phyloP scores from a whole-genome alignment of 2,888 invertebrate genomes.

The Aricia artaxerxes region DNA sequence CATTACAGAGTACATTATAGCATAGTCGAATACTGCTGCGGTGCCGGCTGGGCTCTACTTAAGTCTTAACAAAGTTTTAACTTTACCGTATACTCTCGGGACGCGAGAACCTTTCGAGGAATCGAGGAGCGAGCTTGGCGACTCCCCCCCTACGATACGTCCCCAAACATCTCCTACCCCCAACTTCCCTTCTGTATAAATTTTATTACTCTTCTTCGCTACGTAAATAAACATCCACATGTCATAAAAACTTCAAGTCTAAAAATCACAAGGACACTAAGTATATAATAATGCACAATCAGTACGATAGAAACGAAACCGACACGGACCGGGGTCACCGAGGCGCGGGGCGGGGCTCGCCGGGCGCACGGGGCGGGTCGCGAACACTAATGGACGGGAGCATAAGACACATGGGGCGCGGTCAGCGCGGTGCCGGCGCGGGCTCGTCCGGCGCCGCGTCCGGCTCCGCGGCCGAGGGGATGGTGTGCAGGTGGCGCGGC shows the following conservation, averaged over 20 bases:
- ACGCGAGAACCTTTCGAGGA: neutral
- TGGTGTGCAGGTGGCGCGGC: constrained; percentile 63
- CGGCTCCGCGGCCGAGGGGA: constrained; percentile 68
- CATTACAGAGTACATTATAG: constrained; percentile 35
- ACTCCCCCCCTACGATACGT: neutral
- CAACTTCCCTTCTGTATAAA: neutral
- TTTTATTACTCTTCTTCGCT: neutral
- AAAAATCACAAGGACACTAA: neutral
- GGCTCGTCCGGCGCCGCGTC: constrained; percentile 58
- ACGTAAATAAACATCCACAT: constrained; percentile 7
- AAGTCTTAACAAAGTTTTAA: constrained; percentile 13
- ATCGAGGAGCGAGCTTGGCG: neutral
- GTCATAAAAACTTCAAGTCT: neutral
- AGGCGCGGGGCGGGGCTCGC: constrained; percentile 29
- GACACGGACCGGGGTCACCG: constrained; percentile 26
- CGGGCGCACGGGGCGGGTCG: constrained; percentile 34
- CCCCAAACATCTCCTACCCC: neutral
- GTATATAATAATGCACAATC: neutral
- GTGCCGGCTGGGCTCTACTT: constrained; percentile 35
- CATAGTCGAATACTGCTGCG: constrained; percentile 44
- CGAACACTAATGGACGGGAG: constrained; percentile 53
- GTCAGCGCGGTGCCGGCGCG: constrained; percentile 51
- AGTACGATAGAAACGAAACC: neutral
- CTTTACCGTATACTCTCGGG: constrained; percentile 28
- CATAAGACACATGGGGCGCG: constrained; percentile 47